These are phyloP conservation scores for Cryptotermes secundus DNA, from an alignment of 1,140 invertebrate genomes.

Conservation along the genomic window DNA sequence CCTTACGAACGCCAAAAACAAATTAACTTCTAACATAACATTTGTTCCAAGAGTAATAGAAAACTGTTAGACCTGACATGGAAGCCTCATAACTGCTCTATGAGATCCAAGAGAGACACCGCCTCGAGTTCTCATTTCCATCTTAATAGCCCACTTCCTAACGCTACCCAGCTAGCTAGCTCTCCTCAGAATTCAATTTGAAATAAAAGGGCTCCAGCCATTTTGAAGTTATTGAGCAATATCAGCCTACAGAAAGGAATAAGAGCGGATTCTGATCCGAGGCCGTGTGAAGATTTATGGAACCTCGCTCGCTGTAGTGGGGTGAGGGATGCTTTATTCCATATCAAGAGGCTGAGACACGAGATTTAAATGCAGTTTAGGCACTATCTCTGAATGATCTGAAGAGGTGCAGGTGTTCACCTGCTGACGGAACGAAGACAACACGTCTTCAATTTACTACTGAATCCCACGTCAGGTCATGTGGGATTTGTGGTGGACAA, in stretches of 20 bases:
- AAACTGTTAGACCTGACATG: too few species aligned
- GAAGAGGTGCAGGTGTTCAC: too few species aligned
- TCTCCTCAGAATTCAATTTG: constrained; percentile 12
- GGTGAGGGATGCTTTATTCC: background rate
- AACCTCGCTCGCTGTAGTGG: background rate
- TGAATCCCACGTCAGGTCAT: too few species aligned
- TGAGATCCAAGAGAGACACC: background rate
- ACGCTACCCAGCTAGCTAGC: background rate
- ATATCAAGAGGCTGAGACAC: background rate
- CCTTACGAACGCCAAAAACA: too few species aligned
- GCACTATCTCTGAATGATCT: too few species aligned
- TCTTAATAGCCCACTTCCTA: background rate
- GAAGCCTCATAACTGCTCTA: too few species aligned
- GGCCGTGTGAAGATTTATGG: background rate
- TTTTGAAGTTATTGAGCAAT: background rate
- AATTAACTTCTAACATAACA: too few species aligned
- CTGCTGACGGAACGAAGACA: too few species aligned
- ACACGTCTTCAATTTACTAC: too few species aligned
- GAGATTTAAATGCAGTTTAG: background rate
- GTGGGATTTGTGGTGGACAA: too few species aligned
- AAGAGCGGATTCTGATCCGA: background rate
- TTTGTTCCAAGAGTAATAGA: too few species aligned
- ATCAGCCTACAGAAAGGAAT: background rate
- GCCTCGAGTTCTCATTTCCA: background rate
- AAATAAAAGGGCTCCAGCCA: background rate